Conservation (phyloP, 2,888 invertebrate genomes). For the Drosophila eohydei region DNA sequence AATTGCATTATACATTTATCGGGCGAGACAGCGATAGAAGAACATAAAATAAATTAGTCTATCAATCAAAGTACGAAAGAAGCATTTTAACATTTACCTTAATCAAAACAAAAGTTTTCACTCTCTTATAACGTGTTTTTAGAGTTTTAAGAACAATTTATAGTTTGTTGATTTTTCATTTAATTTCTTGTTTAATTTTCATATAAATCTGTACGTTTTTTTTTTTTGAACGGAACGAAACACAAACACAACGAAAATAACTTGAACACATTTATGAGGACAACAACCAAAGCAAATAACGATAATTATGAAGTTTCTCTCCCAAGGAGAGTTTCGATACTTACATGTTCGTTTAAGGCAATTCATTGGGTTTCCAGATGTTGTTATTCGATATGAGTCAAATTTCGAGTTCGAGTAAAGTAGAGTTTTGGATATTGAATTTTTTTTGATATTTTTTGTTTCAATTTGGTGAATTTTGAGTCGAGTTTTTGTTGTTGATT, state of each 20-base stretch:
- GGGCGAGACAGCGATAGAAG: constrained; percentile 62
- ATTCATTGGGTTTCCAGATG: constrained; percentile 49
- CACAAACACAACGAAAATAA: constrained; percentile 74
- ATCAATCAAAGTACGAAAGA: constrained; percentile 34
- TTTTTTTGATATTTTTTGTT: constrained; percentile 37
- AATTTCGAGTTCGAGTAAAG: constrained; percentile 58
- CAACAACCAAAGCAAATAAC: constrained; percentile 78
- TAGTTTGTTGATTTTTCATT: constrained; percentile 10
- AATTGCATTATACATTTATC: constrained; percentile 47
- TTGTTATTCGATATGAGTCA: constrained; percentile 61
- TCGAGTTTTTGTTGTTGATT: constrained; percentile 53
- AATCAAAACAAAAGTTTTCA: constrained; percentile 38
- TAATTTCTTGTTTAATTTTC: not conserved
- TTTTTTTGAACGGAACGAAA: constrained; percentile 49
- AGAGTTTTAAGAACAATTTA: constrained; percentile 14
- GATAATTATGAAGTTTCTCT: constrained; percentile 65
- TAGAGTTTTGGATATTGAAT: constrained; percentile 58
- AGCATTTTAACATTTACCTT: constrained; percentile 48
- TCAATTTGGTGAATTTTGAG: constrained; percentile 66
- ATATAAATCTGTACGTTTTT: constrained; percentile 4
- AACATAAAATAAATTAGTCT: constrained; percentile 19
- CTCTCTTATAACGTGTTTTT: constrained; percentile 21
- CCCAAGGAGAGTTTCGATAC: constrained; percentile 56
- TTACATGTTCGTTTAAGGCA: constrained; percentile 58
- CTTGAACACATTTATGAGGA: constrained; percentile 75